These are phyloP conservation scores for Ormyrus thymus DNA, from an alignment of 2,888 invertebrate species.

Conservation along the genomic window DNA sequence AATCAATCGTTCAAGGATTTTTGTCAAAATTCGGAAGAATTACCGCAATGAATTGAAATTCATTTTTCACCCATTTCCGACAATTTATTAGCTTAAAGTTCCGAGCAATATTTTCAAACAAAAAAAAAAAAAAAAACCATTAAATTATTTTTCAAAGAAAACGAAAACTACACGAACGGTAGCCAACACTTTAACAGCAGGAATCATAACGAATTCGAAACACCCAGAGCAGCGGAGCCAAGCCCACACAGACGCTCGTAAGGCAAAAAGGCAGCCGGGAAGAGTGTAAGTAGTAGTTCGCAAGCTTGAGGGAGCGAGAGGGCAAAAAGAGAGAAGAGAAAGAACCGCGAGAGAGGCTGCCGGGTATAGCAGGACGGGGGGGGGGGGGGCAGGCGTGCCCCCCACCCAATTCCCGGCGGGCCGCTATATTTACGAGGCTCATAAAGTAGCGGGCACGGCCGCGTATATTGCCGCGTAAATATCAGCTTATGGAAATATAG, in stretches of 20 bases:
- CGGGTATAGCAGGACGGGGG: slow-evolving; percentile 47
- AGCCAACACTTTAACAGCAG: too few species aligned
- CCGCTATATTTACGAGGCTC: slow-evolving; percentile 74
- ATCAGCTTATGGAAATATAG: slow-evolving; percentile 79
- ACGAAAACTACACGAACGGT: too few species aligned
- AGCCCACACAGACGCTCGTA: background rate
- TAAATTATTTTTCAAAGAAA: too few species aligned
- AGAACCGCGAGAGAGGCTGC: slow-evolving; percentile 35
- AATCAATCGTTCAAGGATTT: too few species aligned
- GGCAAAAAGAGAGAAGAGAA: slow-evolving; percentile 48
- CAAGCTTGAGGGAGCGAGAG: slow-evolving; percentile 39
- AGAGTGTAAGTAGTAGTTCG: background rate
- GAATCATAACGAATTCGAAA: background rate
- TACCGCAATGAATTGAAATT: too few species aligned
- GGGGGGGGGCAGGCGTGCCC: slow-evolving; percentile 68
- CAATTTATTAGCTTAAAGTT: too few species aligned
- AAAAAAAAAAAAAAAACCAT: too few species aligned
- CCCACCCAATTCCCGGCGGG: slow-evolving; percentile 74
- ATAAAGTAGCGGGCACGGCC: slow-evolving; percentile 73
- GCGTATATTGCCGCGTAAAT: slow-evolving; percentile 77
- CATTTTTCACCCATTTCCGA: too few species aligned
- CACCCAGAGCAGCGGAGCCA: background rate
- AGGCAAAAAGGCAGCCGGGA: background rate
- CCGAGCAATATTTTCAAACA: too few species aligned
- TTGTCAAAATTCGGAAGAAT: too few species aligned